phyloP scores from a whole-genome alignment of 1,140 invertebrate species.

The Harpegnathos saltator region DNA sequence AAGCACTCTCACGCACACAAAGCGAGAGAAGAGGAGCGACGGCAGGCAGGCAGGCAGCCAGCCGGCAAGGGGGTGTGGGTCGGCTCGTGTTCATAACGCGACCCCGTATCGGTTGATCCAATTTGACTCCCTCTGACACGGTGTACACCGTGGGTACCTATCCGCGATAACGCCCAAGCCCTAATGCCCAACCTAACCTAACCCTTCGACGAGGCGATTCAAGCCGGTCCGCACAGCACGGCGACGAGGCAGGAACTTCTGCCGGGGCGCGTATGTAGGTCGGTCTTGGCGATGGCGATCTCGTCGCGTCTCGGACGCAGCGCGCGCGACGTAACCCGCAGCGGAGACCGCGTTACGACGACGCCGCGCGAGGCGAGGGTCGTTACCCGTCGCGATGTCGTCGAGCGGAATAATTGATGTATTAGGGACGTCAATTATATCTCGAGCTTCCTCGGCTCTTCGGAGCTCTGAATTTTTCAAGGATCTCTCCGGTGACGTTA shows the following conservation, averaged over 20 bases:
- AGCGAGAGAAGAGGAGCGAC: constrained; percentile 56
- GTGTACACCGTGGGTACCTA: constrained; percentile 61
- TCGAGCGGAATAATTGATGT: too few species aligned
- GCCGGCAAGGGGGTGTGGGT: background rate
- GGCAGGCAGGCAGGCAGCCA: constrained; percentile 3
- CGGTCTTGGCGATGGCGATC: constrained; percentile 7
- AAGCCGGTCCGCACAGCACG: constrained; percentile 14
- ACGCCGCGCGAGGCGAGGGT: too few species aligned
- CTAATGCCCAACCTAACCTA: constrained; percentile 29
- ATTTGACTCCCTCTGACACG: constrained; percentile 75
- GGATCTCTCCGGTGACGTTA: too few species aligned
- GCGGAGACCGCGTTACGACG: background rate
- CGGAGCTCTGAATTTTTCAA: too few species aligned
- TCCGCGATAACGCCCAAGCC: constrained; percentile 58
- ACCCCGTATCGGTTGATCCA: constrained; percentile 79
- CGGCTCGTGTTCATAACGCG: constrained; percentile 76
- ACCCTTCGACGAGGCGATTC: constrained; percentile 42
- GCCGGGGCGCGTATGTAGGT: constrained; percentile 54
- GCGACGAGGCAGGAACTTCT: constrained; percentile 48
- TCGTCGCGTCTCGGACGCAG: constrained; percentile 12
- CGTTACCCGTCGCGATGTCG: too few species aligned
- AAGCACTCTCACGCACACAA: constrained; percentile 46
- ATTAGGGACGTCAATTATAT: too few species aligned
- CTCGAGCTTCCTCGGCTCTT: too few species aligned
- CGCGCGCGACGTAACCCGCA: background rate